Percentiles rank a stretch among this genome's conserved stretches.
Evolutionary conservation across 2,797 vertebrate species (phyloP).

Genomic region (Channallabes apus): DNA sequence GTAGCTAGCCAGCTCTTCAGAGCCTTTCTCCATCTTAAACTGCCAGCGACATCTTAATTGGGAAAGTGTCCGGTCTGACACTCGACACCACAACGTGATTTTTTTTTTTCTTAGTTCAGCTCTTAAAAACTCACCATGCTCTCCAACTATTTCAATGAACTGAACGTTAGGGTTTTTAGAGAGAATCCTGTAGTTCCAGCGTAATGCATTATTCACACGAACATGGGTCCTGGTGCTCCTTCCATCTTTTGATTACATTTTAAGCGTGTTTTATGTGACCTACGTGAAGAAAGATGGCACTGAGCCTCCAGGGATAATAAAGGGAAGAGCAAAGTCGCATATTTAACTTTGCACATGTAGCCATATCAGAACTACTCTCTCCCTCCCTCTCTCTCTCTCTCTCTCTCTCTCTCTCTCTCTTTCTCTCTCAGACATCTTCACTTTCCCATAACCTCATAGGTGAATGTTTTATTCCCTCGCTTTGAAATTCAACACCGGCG

Average conservation of each 20-base stretch:
- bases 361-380: not conserved
- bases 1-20: no score
- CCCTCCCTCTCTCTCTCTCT: not conserved
- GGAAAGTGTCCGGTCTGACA: no score
- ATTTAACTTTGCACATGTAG: slow-evolving; percentile 28
- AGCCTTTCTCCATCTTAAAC: no score
- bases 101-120: no score
- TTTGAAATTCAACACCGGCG: slow-evolving; percentile 52
- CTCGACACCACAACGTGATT: no score
- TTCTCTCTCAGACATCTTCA: slow-evolving; percentile 34
- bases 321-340: slow-evolving; percentile 20
- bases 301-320: slow-evolving; percentile 31
- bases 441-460: slow-evolving; percentile 46
- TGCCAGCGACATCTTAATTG: no score
- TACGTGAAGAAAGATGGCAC: slow-evolving; percentile 19
- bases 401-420: slow-evolving; percentile 2
- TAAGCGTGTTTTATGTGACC: slow-evolving; percentile 39
- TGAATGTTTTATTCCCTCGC: slow-evolving; percentile 40
- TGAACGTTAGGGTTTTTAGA: not conserved
- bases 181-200: not conserved
- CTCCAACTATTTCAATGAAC: not conserved
- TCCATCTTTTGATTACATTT: slow-evolving; percentile 26
- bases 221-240: slow-evolving; percentile 13
- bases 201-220: slow-evolving; percentile 24
- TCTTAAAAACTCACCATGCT: no score